Base-by-base conservation (phyloP, 37 sponge, comb jelly and placozoan genomes). In the Bolinopsis microptera region DNA sequence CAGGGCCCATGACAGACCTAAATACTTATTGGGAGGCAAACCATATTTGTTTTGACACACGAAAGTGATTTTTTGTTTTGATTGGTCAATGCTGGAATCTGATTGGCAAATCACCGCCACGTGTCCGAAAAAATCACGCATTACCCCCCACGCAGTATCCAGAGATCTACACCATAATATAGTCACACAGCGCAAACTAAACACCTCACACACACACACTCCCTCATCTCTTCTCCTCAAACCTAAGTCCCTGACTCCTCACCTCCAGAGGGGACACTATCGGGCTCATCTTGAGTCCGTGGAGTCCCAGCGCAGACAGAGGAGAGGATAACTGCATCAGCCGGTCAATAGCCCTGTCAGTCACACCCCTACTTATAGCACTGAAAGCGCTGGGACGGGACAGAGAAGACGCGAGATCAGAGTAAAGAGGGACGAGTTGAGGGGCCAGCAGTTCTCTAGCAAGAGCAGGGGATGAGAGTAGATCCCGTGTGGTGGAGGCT, bases 241-340 rank as follows among this genome's bases (percentile, higher is more conserved):
- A 32, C 18, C 61, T 48, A 48, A 77, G 37, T 35, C 33, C 22
- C 36, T 77, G 80, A 16, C 27, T 32, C 35, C 80, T 21, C 3
- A 13, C 32, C 33, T 32, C 35, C 0, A 77, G 33, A 9, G 80
- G 35, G 2, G 80, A 35, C 35, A 77, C 36, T 22, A 48, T 48
- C 9, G 80, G 33, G 32, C 36, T 35, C 5, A 3, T 77, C 37
- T 77, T 77, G 33, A 77, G 35, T 32, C 33, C 80, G 37, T 32
- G 36, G 18, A 35, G 80, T 1, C 80, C 80, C 32, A 77, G 35
- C 36, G 80, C 80, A 9, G 80, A 77, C 21, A 77, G 80, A 27
- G 80, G 80, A 18, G 80, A 77, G 18, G 80, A 77, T 2, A 77
- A 36, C 32, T 77, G 80, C 80, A 77, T 77, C 21, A 77, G 80